Conservation (phyloP, 2,888 invertebrate genomes). For the Xylota segnis region DNA sequence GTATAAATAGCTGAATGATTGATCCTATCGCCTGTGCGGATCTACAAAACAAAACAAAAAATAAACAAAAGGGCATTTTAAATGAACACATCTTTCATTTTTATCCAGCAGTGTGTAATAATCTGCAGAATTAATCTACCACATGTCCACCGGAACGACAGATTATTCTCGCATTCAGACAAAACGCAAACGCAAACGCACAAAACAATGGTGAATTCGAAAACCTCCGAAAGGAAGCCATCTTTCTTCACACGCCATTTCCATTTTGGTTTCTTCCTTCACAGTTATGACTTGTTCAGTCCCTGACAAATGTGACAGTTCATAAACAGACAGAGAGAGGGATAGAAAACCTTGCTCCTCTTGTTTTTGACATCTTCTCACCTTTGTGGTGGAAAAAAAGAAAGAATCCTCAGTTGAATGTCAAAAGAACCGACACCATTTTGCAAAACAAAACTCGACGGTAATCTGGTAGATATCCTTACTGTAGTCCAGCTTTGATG, state of each 20-base stretch:
- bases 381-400: conserved; percentile 25
- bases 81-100: neutral
- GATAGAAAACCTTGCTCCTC: neutral
- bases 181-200: neutral
- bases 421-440: conserved; percentile 54
- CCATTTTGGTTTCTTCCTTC: neutral
- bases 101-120: neutral
- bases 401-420: too few relatives aligned
- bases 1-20: conserved; percentile 38
- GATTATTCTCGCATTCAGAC: conserved; percentile 7
- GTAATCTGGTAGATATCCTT: conserved; percentile 51
- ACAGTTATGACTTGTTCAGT: conserved; percentile 36
- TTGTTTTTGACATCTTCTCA: conserved; percentile 25
- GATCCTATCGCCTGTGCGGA: conserved; percentile 26
- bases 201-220: neutral
- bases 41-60: neutral
- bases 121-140: conserved; percentile 13
- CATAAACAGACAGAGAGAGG: conserved; percentile 10
- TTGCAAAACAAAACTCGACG: conserved; percentile 52
- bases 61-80: neutral
- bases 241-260: neutral
- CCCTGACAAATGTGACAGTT: conserved; percentile 37
- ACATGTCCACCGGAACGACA: conserved; percentile 3
- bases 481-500: conserved; percentile 47
- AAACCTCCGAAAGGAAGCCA: conserved; percentile 8